Percentiles rank a stretch among this genome's conserved stretches.
phyloP scores from a whole-genome alignment of 2,797 vertebrate genomes.

The Sciaenops ocellatus region DNA sequence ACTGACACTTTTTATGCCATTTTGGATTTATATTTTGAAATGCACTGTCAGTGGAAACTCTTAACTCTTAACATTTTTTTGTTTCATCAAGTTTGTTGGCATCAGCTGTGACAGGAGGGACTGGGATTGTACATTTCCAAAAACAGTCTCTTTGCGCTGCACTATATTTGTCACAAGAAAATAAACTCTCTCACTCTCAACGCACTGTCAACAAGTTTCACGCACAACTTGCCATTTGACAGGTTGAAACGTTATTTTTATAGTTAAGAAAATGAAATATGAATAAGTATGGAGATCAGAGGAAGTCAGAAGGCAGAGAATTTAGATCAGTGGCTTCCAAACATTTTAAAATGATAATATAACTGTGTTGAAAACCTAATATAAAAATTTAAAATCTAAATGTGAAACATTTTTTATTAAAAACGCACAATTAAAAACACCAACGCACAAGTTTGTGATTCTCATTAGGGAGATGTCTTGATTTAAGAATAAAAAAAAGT shows the following conservation, averaged over 20 bases:
- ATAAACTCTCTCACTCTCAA: not conserved
- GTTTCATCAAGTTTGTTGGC: slow-evolving; percentile 1
- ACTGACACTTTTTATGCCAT: slow-evolving; percentile 10
- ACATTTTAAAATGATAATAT: not conserved
- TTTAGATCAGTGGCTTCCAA: not conserved
- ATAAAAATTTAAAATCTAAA: not conserved
- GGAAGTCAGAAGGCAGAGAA: not conserved
- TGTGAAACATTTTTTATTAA: not conserved
- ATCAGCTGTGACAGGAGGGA: slow-evolving; percentile 28
- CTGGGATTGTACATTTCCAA: slow-evolving; percentile 16
- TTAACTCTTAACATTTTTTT: not conserved
- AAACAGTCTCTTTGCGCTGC: slow-evolving; percentile 6
- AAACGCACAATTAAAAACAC: not conserved
- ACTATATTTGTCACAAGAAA: slow-evolving; percentile 21
- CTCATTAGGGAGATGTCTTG: not conserved
- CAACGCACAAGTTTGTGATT: not conserved
- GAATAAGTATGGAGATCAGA: not conserved
- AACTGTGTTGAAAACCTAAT: not conserved
- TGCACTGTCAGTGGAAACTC: slow-evolving; percentile 14
- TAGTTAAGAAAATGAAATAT: not conserved
- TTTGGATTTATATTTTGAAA: slow-evolving; percentile 24
- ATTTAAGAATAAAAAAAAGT: slow-evolving; percentile 2
- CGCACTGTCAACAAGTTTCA: not conserved
- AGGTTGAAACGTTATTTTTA: not conserved
- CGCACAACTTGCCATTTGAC: not conserved